phyloP scores from a whole-genome alignment of 2,113 vertebrate genomes.

The Hassar affinis region DNA sequence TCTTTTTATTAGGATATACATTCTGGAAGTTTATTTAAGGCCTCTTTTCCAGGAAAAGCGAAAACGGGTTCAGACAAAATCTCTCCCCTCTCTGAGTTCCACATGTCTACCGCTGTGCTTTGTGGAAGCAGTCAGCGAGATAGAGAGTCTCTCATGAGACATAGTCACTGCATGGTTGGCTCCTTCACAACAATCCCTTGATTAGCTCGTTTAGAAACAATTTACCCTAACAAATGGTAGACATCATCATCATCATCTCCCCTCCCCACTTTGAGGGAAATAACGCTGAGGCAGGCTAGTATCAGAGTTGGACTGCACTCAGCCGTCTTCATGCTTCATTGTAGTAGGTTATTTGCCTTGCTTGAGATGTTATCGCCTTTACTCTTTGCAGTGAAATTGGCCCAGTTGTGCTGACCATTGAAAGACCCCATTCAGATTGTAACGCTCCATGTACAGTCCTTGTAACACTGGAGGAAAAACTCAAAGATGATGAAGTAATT shows the following conservation, averaged over 20 bases:
- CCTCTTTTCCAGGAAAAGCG: background rate
- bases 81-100: slow-evolving; percentile 33
- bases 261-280: slow-evolving; percentile 53
- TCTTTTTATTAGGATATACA: background rate
- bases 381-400: slow-evolving; percentile 55
- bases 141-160: slow-evolving; percentile 47
- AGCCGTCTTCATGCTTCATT: slow-evolving; percentile 58
- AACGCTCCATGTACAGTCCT: slow-evolving; percentile 54
- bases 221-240: slow-evolving; percentile 67
- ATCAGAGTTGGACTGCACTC: slow-evolving; percentile 34
- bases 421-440: slow-evolving; percentile 62
- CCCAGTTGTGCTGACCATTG: slow-evolving; percentile 58
- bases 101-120: slow-evolving; percentile 37
- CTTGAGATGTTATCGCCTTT: slow-evolving; percentile 58
- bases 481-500: slow-evolving; percentile 60
- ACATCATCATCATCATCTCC: slow-evolving; percentile 58
- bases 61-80: slow-evolving; percentile 31
- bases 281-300: slow-evolving; percentile 40
- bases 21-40: background rate
- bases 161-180: slow-evolving; percentile 48
- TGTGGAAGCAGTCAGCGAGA: slow-evolving; percentile 32
- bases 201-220: slow-evolving; percentile 67
- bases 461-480: slow-evolving; percentile 49
- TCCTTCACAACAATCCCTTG: slow-evolving; percentile 56
- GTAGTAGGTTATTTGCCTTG: slow-evolving; percentile 58